Conservation (phyloP, 2,797 vertebrate species). For the Taeniopygia guttata region DNA sequence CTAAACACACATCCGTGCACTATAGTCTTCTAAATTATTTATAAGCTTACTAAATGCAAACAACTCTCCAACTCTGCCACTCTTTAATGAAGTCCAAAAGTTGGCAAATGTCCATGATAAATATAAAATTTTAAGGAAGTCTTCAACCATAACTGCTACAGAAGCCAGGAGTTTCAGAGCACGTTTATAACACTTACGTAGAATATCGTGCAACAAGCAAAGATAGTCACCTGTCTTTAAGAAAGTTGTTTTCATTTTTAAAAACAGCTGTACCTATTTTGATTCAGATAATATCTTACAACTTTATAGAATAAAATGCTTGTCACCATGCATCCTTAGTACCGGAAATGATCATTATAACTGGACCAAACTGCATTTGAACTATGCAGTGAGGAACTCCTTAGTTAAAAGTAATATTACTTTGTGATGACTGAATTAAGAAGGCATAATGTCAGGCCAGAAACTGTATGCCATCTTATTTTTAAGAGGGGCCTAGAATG, state of each 20-base stretch:
- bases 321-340: not conserved
- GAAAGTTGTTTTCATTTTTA: not conserved
- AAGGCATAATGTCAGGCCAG: not conserved
- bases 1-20: conserved; percentile 23
- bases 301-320: not conserved
- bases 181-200: not conserved
- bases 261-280: not conserved
- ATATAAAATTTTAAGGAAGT: conserved; percentile 11
- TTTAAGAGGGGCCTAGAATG: not conserved
- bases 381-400: not conserved
- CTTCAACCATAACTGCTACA: not conserved
- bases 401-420: not conserved
- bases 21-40: conserved; percentile 50
- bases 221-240: not conserved
- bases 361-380: not conserved
- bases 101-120: not conserved
- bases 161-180: not conserved
- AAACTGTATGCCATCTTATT: not conserved
- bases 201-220: not conserved
- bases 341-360: not conserved
- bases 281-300: not conserved
- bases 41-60: conserved; percentile 5
- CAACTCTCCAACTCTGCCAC: not conserved
- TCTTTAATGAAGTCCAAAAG: conserved; percentile 20
- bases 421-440: not conserved